These are phyloP conservation scores for Actinopyga echinites DNA, from an alignment of 53 echinoderm and acorn worm species.

Conservation along the genomic window DNA sequence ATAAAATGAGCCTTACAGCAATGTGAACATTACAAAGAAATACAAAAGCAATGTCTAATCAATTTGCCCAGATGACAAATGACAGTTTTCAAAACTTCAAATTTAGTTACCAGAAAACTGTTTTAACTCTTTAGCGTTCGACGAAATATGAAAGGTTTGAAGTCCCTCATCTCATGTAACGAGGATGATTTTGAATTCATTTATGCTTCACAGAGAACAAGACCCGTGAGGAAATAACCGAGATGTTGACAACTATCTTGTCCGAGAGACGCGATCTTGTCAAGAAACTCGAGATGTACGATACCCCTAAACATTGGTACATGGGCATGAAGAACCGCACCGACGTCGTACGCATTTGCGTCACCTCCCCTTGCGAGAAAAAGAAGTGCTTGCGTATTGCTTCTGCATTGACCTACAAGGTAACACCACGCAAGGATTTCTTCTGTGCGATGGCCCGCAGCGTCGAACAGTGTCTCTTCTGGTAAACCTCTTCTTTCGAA, in stretches of 20 bases:
- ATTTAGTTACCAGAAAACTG: too few relatives aligned
- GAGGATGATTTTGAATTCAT: too few relatives aligned
- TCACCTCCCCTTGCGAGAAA: constrained; percentile 65
- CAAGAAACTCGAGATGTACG: constrained; percentile 46
- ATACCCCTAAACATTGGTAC: constrained; percentile 2
- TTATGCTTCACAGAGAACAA: constrained; percentile 14
- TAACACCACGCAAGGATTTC: constrained; percentile 77
- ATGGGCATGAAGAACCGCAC: constrained; percentile 34
- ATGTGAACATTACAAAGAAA: too few relatives aligned
- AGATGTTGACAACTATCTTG: constrained; percentile 6
- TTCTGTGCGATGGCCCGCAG: constrained; percentile 68
- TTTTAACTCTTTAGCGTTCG: too few relatives aligned
- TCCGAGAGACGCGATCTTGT: constrained; percentile 47
- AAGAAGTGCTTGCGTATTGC: constrained; percentile 92
- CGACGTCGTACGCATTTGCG: constrained; percentile 57
- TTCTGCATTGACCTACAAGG: constrained; percentile 70
- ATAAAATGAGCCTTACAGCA: too few relatives aligned
- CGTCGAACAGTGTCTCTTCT: constrained; percentile 83
- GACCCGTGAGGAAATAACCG: constrained; percentile 14
- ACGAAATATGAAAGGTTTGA: too few relatives aligned
- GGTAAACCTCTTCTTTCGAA: constrained; percentile 56
- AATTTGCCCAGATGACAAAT: too few relatives aligned
- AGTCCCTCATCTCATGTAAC: too few relatives aligned
- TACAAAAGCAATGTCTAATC: too few relatives aligned
- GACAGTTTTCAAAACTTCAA: too few relatives aligned